Evolutionary conservation across 2,797 vertebrate genomes (phyloP).

Genomic region (Chaunax sp.): DNA sequence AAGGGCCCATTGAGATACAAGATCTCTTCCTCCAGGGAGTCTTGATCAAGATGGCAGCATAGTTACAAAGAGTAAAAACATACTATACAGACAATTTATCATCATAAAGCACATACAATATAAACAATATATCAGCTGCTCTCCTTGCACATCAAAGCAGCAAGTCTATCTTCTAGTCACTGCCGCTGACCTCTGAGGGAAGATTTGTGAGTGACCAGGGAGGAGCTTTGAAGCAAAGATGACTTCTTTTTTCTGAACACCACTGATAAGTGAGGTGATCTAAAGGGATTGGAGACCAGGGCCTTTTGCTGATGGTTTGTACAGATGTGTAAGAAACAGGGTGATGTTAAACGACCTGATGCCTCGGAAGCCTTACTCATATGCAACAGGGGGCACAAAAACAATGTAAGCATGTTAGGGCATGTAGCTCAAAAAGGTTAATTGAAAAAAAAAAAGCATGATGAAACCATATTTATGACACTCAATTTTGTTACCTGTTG

Average conservation of each 20-base stretch:
- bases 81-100: too few relatives aligned
- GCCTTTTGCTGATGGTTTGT: slow-evolving; percentile 53
- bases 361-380: slow-evolving; percentile 16
- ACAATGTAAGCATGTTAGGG: slow-evolving; percentile 8
- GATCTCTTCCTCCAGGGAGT: too few relatives aligned
- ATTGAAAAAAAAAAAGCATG: not conserved
- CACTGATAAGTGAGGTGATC: slow-evolving; percentile 54
- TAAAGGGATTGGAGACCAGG: slow-evolving; percentile 46
- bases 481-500: not conserved
- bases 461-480: too few relatives aligned
- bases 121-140: slow-evolving; percentile 67
- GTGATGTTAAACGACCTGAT: slow-evolving; percentile 32
- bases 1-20: too few relatives aligned
- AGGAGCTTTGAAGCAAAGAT: slow-evolving; percentile 41
- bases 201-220: slow-evolving; percentile 75
- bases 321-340: slow-evolving; percentile 51
- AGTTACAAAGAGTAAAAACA: too few relatives aligned
- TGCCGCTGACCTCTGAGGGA: slow-evolving; percentile 73
- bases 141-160: slow-evolving; percentile 80
- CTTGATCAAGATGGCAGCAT: too few relatives aligned
- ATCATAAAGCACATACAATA: too few relatives aligned
- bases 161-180: slow-evolving; percentile 45
- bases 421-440: too few relatives aligned
- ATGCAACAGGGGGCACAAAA: slow-evolving; percentile 2
- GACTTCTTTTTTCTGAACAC: slow-evolving; percentile 14